A percentile compares a stretch with the other conserved stretches of the same genome.
Evolutionary conservation across 2,888 invertebrate species (phyloP).

Genomic region (Diachrysia chrysitis): DNA sequence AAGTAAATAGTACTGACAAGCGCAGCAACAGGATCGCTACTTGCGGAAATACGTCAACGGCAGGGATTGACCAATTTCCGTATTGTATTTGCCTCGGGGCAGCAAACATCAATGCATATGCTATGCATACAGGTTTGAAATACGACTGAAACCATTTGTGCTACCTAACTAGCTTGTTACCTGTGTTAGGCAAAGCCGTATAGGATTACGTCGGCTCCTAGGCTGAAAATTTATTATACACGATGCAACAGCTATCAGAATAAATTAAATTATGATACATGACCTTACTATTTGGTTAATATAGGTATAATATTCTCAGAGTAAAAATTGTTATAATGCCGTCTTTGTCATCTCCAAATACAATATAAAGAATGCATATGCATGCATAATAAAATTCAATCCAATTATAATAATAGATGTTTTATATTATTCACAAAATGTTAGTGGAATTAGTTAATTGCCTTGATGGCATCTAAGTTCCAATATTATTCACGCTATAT

Average conservation of each 20-base stretch:
- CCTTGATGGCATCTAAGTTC: slow-evolving; percentile 37
- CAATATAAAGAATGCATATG: background rate
- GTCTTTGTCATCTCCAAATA: background rate
- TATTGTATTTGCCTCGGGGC: background rate
- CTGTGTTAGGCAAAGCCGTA: too few relatives aligned
- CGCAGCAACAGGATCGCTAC: slow-evolving; percentile 4
- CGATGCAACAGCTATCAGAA: background rate
- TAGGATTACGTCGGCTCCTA: background rate
- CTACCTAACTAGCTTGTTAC: slow-evolving; percentile 1
- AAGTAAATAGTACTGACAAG: slow-evolving; percentile 1
- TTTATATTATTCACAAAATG: slow-evolving; percentile 25
- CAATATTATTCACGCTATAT: slow-evolving; percentile 15
- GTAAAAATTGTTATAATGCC: too few relatives aligned
- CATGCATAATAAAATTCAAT: slow-evolving; percentile 14
- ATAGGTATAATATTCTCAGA: too few relatives aligned
- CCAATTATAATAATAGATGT: slow-evolving; percentile 7
- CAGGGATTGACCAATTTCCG: slow-evolving; percentile 4
- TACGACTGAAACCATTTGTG: slow-evolving; percentile 1
- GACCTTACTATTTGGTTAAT: too few relatives aligned
- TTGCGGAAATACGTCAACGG: slow-evolving; percentile 2
- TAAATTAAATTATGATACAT: background rate
- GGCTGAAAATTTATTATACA: background rate
- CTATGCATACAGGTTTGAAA: slow-evolving; percentile 4
- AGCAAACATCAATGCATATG: slow-evolving; percentile 4
- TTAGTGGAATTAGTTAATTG: slow-evolving; percentile 38